phyloP scores from a whole-genome alignment of 2,888 invertebrate genomes.

The Helobdella robusta region DNA sequence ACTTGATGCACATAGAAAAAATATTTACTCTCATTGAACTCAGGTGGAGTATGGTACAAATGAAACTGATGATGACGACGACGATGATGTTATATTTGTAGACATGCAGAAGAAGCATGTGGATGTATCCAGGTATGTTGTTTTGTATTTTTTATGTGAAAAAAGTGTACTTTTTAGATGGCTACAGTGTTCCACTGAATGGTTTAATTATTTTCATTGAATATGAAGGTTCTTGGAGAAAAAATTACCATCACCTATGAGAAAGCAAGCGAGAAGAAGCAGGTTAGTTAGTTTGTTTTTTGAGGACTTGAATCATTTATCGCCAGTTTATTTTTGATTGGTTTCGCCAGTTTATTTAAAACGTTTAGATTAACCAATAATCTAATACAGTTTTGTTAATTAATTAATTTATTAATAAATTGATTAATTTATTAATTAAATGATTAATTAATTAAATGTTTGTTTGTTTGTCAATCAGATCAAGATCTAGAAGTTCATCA shows the following conservation, averaged over 20 bases:
- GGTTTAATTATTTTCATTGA: not conserved
- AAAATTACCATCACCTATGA: slow-evolving; percentile 8
- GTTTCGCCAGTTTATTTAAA: not conserved
- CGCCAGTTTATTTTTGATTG: too few relatives aligned
- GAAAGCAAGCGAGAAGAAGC: not conserved
- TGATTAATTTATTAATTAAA: not conserved
- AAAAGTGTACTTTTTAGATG: not conserved
- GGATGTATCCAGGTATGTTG: slow-evolving; percentile 12
- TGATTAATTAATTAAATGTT: not conserved
- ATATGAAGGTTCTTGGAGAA: slow-evolving; percentile 17
- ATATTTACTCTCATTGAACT: too few relatives aligned
- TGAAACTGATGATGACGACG: slow-evolving; percentile 15
- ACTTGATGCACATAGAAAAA: too few relatives aligned
- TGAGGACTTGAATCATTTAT: too few relatives aligned
- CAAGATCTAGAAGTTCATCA: slow-evolving; percentile 15
- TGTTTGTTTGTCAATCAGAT: not conserved
- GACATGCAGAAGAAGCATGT: slow-evolving; percentile 22
- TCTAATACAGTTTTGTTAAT: not conserved
- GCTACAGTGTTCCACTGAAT: not conserved
- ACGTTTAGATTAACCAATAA: not conserved
- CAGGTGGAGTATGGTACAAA: slow-evolving; percentile 19
- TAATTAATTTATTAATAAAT: not conserved
- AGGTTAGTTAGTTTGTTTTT: too few relatives aligned
- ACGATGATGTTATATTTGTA: slow-evolving; percentile 23
- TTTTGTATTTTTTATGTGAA: not conserved